phyloP scores from a whole-genome alignment of 30 jellyfish, hydroid and myxozoan genomes.

The Turritopsis rubra region DNA sequence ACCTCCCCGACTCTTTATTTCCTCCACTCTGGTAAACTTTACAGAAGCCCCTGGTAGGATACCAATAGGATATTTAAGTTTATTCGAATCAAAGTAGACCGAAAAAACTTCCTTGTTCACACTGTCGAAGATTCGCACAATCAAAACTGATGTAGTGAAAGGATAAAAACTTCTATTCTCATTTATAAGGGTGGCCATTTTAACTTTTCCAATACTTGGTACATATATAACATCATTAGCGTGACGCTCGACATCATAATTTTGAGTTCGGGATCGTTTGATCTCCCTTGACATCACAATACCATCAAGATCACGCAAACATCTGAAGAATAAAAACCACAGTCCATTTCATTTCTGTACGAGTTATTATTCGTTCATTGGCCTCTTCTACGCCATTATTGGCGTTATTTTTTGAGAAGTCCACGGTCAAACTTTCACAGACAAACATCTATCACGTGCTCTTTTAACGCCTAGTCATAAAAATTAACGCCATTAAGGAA shows the following conservation, averaged over 20 bases:
- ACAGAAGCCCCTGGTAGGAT: conserved; percentile 24
- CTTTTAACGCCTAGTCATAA: no score
- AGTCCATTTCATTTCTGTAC: not conserved
- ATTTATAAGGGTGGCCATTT: not conserved
- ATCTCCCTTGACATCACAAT: not conserved
- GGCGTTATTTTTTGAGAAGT: no score
- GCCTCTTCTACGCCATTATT: no score
- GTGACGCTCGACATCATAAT: conserved; percentile 4
- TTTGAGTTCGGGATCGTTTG: conserved; percentile 2
- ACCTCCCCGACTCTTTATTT: not conserved
- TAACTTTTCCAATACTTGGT: not conserved
- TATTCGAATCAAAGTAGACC: conserved; percentile 23
- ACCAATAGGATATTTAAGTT: conserved; percentile 13
- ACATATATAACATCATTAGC: not conserved
- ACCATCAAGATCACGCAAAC: not conserved
- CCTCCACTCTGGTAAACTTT: not conserved
- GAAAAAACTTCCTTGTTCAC: not conserved
- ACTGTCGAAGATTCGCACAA: not conserved
- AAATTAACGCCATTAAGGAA: no score
- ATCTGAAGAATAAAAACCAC: no score
- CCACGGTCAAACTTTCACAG: not conserved
- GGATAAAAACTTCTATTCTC: conserved; percentile 22
- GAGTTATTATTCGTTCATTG: no score
- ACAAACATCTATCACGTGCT: no score
- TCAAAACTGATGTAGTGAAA: not conserved